Percentiles rank a stretch among this genome's conserved stretches.
Conservation (phyloP, 2,113 vertebrate genomes). For the Xenus cinereus region DNA sequence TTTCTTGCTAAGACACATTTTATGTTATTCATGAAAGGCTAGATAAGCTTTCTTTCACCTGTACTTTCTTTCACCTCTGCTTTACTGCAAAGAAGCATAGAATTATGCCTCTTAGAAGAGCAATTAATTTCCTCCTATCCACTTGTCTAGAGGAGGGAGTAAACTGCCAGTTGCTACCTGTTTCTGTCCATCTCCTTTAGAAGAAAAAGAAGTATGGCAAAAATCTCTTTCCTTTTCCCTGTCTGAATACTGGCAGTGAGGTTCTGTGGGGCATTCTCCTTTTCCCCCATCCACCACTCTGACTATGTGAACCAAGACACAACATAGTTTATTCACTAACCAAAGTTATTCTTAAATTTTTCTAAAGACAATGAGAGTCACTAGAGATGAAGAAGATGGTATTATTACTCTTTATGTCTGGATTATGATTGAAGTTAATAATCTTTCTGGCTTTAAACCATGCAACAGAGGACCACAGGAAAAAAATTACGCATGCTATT, state of each 20-base stretch:
- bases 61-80: too few relatives aligned
- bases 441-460: too few relatives aligned
- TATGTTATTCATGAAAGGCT: not conserved
- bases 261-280: not conserved
- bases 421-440: too few relatives aligned
- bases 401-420: too few relatives aligned
- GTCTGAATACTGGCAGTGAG: not conserved
- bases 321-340: not conserved
- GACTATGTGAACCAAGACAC: not conserved
- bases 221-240: not conserved
- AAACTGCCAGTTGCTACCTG: not conserved
- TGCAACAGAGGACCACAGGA: too few relatives aligned
- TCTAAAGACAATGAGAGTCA: not conserved
- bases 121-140: not conserved
- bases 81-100: not conserved
- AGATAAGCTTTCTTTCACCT: not conserved
- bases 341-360: not conserved
- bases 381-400: too few relatives aligned
- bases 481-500: too few relatives aligned
- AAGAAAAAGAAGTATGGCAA: not conserved
- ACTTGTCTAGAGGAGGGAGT: not conserved
- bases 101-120: not conserved
- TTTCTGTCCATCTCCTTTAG: not conserved
- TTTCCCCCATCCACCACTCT: not conserved
- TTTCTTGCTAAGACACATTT: not conserved